phyloP scores from a whole-genome alignment of 2,113 vertebrate genomes.

The Callopanchax toddi region DNA sequence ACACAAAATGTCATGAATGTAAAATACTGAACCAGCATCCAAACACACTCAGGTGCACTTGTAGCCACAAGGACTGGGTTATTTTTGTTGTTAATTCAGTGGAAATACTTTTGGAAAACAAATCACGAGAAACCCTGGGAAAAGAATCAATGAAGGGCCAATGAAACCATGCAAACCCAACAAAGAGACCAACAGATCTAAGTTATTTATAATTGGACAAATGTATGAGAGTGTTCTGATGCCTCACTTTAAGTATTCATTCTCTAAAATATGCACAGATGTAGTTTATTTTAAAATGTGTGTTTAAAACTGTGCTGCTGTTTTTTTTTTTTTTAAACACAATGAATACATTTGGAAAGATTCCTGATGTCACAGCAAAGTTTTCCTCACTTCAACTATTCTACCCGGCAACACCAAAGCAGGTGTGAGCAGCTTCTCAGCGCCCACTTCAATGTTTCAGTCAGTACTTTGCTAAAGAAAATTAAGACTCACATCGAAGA shows the following conservation, averaged over 20 bases:
- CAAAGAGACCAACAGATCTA: too few species aligned
- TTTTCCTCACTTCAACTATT: conserved; percentile 6
- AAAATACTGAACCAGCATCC: background rate
- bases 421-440: conserved; percentile 37
- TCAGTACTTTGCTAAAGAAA: conserved; percentile 42
- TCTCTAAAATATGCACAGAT: too few species aligned
- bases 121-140: too few species aligned
- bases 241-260: too few species aligned
- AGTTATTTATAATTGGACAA: too few species aligned
- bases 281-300: too few species aligned
- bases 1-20: background rate
- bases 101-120: background rate
- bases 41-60: background rate
- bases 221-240: too few species aligned
- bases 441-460: conserved; percentile 36
- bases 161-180: too few species aligned
- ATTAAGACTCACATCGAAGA: conserved; percentile 36
- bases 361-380: background rate
- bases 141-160: too few species aligned
- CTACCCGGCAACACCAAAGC: conserved; percentile 1
- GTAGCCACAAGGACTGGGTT: background rate
- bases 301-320: too few species aligned
- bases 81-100: background rate
- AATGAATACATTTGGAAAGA: background rate
- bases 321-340: too few species aligned